Conservation (phyloP, 2,888 invertebrate species). For the Smittia aterrima region DNA sequence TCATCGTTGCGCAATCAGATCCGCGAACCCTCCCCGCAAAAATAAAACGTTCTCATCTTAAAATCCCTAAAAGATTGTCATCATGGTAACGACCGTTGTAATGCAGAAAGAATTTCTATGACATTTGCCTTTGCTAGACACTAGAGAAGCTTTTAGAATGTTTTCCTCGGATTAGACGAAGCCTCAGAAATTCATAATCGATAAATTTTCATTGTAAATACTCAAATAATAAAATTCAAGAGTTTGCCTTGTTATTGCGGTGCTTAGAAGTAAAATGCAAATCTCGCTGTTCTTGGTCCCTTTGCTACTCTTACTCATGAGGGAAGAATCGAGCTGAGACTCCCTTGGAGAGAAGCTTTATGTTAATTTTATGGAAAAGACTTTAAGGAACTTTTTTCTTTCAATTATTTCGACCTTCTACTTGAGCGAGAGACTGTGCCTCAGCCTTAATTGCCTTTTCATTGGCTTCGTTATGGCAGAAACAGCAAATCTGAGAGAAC, state of each 20-base stretch:
- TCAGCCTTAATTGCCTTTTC: no score
- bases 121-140: no score
- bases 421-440: no score
- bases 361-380: background rate
- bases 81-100: background rate
- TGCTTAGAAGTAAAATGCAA: background rate
- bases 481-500: no score
- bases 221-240: background rate
- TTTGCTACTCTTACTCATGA: background rate
- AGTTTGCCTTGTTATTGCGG: background rate
- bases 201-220: background rate
- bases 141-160: no score
- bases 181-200: conserved; percentile 1
- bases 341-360: background rate
- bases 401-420: background rate
- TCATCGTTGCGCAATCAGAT: no score
- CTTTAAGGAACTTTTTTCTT: background rate
- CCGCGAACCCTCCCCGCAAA: no score
- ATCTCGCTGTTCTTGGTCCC: background rate
- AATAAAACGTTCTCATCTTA: no score
- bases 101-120: background rate
- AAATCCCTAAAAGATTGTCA: background rate
- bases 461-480: no score
- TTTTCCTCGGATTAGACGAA: background rate
- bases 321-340: background rate